Base-by-base conservation (phyloP, 2,888 invertebrate genomes). In the Heliconius charithonia region DNA sequence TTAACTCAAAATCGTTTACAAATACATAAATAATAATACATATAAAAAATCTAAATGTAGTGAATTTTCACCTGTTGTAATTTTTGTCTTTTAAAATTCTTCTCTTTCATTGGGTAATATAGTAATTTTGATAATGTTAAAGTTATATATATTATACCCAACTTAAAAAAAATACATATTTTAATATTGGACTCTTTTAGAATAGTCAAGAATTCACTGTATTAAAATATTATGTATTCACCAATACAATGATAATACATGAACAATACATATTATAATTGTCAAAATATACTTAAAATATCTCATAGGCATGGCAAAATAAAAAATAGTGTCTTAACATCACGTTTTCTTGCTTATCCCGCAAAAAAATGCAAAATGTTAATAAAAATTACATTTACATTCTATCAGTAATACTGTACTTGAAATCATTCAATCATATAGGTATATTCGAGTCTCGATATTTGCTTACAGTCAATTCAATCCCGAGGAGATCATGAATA, bases 351-450 rank as follows among this genome's bases (percentile, higher is more conserved):
- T 37, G n/a, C n/a, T 4, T 67, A 10, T 67, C 32, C 6, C 22
- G 45, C n/a, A 22, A 51, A 70, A 70, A 25, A 45, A 27, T 22
- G 16, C 12, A 37, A 63, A 22, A 62, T 63, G 27, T 63, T 41
- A 63, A 63, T 66, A 56, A 9, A 69, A 76, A 69, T 51, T 27
- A 78, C 69, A 75, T 41, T 73, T 78, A 79, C 76, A 79, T 56
- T 74, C 75, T 73, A 76, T 77, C n/a, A 78, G 73, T 80, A 81
- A 81, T 81, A 81, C 81, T 81, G 81, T 80, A 81, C 80, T 81
- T 78, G 51, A 74, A 79, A 29, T 80, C 75, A 77, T 77, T 32
- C 19, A 41, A 69, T 16, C 32, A 67, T 22, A 37, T 37, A 65
- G 10, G 22, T 66, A 45, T 74, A 81, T 81, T 81, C 80, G 81